Base-by-base conservation (phyloP, 2,888 invertebrate genomes). In the Leptothorax acervorum region DNA sequence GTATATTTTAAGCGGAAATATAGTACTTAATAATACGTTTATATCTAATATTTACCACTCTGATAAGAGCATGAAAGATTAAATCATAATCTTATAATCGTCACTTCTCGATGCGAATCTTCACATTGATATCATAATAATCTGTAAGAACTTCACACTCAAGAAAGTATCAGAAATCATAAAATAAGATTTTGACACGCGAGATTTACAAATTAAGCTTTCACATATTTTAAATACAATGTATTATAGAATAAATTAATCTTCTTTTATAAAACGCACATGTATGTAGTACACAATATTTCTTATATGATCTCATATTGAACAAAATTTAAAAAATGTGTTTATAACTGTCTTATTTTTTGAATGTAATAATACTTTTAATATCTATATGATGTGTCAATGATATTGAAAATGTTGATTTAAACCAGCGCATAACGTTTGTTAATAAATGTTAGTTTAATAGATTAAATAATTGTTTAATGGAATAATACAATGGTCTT, bases 41-140 rank as follows among this genome's bases (percentile, higher is more conserved):
- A 63, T 63, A 63, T 73, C 55, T 53, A 35, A 75, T 28, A 28
- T 23, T 66, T 55, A 62, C 18, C 35, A n/a, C 0, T 35, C 12
- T 42, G 76, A 84, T 70, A 85, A 82, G 63, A 65, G 15, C n/a
- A 15, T 3, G 51, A 62, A 78, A 70, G 23, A 11, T 70, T 70
- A 60, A 57, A 81, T 57, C 60, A 35, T 23, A 75, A 83, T 81
- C 8, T 15, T n/a, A 0, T 39, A n/a, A 68, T 81, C 51, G 57
- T 11, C 35, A n/a, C 4, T 42, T 68, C n/a, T 76, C 12, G 23
- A 48, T 31, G 18, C 1, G 15, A 18, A 53, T 82, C 53, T 55
- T 55, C 0, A 31, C 4, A 15, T 55, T 35, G 39, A 28, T 78
- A 78, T 78, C 28, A 51, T 2, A 11, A 45, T 42, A 28, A 66